Base-by-base conservation (phyloP, 2,113 vertebrate genomes). In the Hirundichthys speculiger region DNA sequence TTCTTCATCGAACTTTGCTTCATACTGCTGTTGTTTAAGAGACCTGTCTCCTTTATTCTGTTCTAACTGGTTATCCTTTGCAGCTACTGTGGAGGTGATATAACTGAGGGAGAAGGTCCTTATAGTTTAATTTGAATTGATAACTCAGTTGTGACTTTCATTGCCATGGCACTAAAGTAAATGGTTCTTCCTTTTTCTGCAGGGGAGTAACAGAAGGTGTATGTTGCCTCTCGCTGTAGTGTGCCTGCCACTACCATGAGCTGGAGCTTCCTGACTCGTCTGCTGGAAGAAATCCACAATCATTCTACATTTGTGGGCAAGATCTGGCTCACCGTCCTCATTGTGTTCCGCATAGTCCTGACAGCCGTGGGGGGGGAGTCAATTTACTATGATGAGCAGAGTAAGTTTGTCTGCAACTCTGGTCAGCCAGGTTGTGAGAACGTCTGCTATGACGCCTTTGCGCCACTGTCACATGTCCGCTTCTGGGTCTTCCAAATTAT, bases 401-500 rank as follows among this genome's bases (percentile, higher is more conserved):
- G 94, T 90, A 98, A 98, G 66, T 98, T 98, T 13, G 94, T 96
- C 15, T 98, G 96, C 87, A 98, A 98, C 92, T 92, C 97, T 0
- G 93, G 88, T 49, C 97, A 99, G 85, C 97, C 97, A 0, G 97
- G 97, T 70, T 98, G 97, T 0, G 95, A 98, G 90, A 98, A 97
- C 0, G 94, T 98, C 40, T 99, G 97, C 85, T 98, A 98, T 0
- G 93, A 98, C 1, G 88, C 95, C 59, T 98, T 98, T 0, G 95
- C 96, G 0, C 97, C 97, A 0, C 95, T 98, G 16, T 98, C 97
- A 0, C 96, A 98, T 0, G 94, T 98, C 41, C 94, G 96, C 52
- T 98, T 98, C 79, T 98, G 97, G 96, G 95, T 98, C 2, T 97
- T 99, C 78, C 96, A 99, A 87, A 96, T 97, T 80, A 96, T 99